Conservation (phyloP, 2,113 vertebrate genomes). For the Varanus komodoensis region DNA sequence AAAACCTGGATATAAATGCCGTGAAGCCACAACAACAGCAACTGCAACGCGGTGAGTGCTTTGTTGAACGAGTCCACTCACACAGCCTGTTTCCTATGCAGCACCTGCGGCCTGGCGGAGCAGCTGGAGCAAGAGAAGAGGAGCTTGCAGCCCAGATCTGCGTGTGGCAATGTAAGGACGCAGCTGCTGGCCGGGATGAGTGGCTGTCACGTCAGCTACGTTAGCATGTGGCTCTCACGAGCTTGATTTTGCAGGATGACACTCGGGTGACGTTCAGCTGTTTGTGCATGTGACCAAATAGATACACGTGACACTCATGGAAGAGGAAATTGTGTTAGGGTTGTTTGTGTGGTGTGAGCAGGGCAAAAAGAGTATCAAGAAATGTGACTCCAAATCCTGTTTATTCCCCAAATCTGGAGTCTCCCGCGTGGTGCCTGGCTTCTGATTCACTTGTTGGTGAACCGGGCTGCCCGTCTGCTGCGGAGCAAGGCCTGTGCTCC, state of each 20-base stretch:
- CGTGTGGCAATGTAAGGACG: constrained; percentile 92
- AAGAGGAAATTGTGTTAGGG: neutral
- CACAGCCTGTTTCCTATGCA: constrained; percentile 62
- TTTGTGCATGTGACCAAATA: neutral
- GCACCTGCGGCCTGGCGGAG: constrained; percentile 94
- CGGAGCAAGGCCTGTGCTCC: no score
- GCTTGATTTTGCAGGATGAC: neutral
- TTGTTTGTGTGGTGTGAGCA: neutral
- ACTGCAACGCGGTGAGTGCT: neutral
- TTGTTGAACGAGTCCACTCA: constrained; percentile 4
- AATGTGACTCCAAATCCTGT: neutral
- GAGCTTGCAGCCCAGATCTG: constrained; percentile 83
- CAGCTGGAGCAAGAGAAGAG: constrained; percentile 85
- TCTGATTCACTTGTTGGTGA: no score
- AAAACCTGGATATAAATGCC: no score
- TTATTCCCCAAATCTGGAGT: neutral
- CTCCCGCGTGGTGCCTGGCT: no score
- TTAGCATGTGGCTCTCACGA: neutral
- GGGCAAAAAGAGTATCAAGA: neutral
- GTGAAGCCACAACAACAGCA: neutral
- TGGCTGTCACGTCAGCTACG: neutral
- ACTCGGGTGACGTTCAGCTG: neutral
- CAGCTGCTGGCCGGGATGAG: neutral
- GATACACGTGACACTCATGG: neutral
- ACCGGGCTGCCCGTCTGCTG: no score